Evolutionary conservation across 2,797 vertebrate species (phyloP), one percentile per base, ranked within the genome.

Genomic region (Platyrinchus mystaceus): DNA sequence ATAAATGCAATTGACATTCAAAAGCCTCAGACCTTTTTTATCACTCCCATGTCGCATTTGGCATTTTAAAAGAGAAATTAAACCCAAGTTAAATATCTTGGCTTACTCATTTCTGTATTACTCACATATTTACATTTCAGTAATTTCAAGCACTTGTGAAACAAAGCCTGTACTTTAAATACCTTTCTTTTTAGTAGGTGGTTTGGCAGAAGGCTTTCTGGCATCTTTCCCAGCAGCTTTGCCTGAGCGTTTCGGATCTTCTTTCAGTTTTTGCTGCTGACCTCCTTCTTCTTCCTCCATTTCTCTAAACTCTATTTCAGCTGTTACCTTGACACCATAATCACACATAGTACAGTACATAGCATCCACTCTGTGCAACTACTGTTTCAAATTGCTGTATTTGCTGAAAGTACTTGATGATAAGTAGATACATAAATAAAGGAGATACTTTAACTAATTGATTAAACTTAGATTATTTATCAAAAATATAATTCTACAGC

Each of bases 171-270:
- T 17, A 59, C 81, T 81, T 92, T 74, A 66, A 87, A 75, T 98
- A 98, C 98, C 98, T 98, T 98, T 98, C 89, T 96, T 96, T 95
- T 98, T 98, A 69, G 98, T 96, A 58, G 93, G 66, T 53, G 94
- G 19, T 37, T 84, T 97, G 39, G 92, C 7, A 75, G 89, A 43
- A 63, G 94, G 96, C 66, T 96, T 98, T 91, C 98, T 98, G 49
- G 55, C 22, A 32, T 84, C 94, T 93, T 96, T 97, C 59, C 94
- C 96, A 59, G 63, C 56, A 26, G 92, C 89, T 82, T 97, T 98
- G 76, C 93, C 95, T 62, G 86, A 39, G n/a, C 47, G 27, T 1
- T n/a, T 97, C 2, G 46, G 41, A 66, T 56, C 30, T 46, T 98
- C 97, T 89, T 95, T 97, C 18, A 87, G 39, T 28, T 97, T 94